phyloP scores from a whole-genome alignment of 2,888 invertebrate species.

The Diplolepis rosae region DNA sequence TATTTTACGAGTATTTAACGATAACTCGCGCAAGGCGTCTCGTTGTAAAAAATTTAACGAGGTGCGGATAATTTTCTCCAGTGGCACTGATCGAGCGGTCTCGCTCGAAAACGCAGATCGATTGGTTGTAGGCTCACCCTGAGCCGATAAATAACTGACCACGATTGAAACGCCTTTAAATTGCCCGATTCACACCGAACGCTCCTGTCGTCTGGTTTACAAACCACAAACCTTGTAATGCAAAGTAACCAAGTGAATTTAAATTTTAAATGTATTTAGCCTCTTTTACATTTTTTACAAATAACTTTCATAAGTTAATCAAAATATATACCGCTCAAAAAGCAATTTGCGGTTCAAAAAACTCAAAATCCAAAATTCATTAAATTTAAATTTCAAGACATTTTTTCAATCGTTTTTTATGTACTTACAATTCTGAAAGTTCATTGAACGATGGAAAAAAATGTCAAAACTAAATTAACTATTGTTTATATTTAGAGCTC shows the following conservation, averaged over 20 bases:
- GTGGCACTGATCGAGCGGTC: conserved; percentile 30
- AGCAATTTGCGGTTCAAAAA: not conserved
- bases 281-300: conserved; percentile 1
- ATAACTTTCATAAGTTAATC: conserved; percentile 15
- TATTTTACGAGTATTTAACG: conserved; percentile 43
- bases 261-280: conserved; percentile 5
- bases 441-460: too few relatives aligned
- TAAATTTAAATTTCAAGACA: not conserved
- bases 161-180: conserved; percentile 28
- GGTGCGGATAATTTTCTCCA: conserved; percentile 36
- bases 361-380: not conserved
- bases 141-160: conserved; percentile 29
- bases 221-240: conserved; percentile 27
- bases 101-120: conserved; percentile 28
- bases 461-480: too few relatives aligned
- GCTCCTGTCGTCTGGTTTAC: conserved; percentile 27
- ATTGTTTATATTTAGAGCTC: too few relatives aligned
- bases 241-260: conserved; percentile 23
- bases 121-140: conserved; percentile 25
- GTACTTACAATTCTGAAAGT: too few relatives aligned
- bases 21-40: conserved; percentile 35
- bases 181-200: conserved; percentile 7
- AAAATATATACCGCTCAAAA: conserved; percentile 12
- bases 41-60: conserved; percentile 42
- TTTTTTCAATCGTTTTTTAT: too few relatives aligned